A percentile compares a stretch with the other conserved stretches of the same genome.
These are phyloP conservation scores for Trachurus trachurus DNA, from an alignment of 2,797 vertebrate genomes.

Conservation along the genomic window DNA sequence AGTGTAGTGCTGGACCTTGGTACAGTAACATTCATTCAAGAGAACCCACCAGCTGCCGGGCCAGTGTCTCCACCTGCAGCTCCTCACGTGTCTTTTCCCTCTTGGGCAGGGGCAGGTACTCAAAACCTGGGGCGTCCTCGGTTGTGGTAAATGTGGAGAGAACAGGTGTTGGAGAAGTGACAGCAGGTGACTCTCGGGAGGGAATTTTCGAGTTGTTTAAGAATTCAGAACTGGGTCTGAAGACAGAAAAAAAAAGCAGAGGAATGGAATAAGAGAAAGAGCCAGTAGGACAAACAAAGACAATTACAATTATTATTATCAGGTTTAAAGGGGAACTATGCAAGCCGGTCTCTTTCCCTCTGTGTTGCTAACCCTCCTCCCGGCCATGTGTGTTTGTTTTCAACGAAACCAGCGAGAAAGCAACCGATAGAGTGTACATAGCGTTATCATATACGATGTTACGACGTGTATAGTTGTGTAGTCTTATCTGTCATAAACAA, in stretches of 20 bases:
- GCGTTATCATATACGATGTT: no score
- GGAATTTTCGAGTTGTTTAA: conserved; percentile 2
- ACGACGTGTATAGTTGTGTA: no score
- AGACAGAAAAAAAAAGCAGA: not conserved
- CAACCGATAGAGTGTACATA: no score
- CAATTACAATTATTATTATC: not conserved
- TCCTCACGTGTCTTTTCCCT: conserved; percentile 88
- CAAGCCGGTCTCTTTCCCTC: no score
- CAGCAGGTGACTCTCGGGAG: not conserved
- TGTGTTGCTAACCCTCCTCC: no score
- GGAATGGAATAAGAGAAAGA: not conserved
- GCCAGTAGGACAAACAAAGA: not conserved
- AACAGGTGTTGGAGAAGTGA: conserved; percentile 1
- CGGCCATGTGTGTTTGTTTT: no score
- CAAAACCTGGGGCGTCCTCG: conserved; percentile 53
- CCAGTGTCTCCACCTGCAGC: conserved; percentile 88
- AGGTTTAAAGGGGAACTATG: not conserved
- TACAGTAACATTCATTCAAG: not conserved
- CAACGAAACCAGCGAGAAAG: no score
- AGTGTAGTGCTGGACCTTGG: not conserved
- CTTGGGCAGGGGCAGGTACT: conserved; percentile 72
- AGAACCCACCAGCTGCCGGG: conserved; percentile 87
- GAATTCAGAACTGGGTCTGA: conserved; percentile 21
- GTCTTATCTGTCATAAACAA: no score
- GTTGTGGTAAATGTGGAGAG: not conserved